Base-by-base conservation (phyloP, 2,113 vertebrate species). In the Indri indri region DNA sequence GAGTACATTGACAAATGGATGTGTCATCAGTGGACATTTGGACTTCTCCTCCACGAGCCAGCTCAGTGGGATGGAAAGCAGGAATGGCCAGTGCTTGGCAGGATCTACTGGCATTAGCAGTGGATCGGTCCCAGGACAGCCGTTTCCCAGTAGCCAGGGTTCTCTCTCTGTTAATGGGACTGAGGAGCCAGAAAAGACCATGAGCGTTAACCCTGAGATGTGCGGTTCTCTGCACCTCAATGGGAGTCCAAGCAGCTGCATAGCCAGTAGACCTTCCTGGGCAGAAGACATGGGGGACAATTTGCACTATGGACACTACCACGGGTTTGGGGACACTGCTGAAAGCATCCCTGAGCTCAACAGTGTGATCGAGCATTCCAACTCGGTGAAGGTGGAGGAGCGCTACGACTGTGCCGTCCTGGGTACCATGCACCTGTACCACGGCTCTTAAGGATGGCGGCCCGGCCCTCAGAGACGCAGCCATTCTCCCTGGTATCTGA, bases 311-410 rank as follows among this genome's bases (percentile, higher is more conserved):
- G 99, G 99, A 95, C 99, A 99, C 98, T 99, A 99, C 79, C 99
- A 99, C 7, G 99, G 99, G 45, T 99, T 99, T 27, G 99, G 99
- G 70, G 99, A 99, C 98, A 99, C 99, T 0, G 99, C 99, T 0
- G 99, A 99, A 96, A 99, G 99, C 97, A 99, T 99, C 97, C 99
- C 99, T 0, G 99, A 99, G 88, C 98, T 98, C 63, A 98, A 98
- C 95, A 99, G 99, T 93, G 98, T 99, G 82, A 79, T 99, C 92
- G 99, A 99, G 98, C 99, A 99, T 98, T 99, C 99, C 97, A 99
- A 98, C 97, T 99, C 99, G 20, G 98, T 99, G 87, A 99, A 98
- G 96, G 99, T 98, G 2, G 99, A 99, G 88, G 98, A 98, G 92
- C 97, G 98, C 6, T 99, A 99, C 0, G 98, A 99, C 96, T 98